A percentile compares a stretch with the other conserved stretches of the same genome.
phyloP scores from a whole-genome alignment of 2,888 invertebrate species.

The Zeuzera pyrina region DNA sequence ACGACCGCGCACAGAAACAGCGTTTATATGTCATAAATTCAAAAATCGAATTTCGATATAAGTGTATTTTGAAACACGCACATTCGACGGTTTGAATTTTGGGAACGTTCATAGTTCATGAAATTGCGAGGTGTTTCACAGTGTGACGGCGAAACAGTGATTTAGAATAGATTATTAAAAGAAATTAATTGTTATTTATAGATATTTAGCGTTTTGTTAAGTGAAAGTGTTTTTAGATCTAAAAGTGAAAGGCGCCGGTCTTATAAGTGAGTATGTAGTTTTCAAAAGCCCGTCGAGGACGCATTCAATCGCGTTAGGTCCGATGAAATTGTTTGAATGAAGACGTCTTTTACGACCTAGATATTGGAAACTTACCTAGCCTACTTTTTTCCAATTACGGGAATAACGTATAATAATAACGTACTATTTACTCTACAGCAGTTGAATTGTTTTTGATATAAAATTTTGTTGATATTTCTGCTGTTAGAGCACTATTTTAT shows the following conservation, averaged over 20 bases:
- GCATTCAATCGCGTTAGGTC: slow-evolving; percentile 28
- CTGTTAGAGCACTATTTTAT: too few relatives aligned
- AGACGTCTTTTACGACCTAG: slow-evolving; percentile 30
- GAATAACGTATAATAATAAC: too few relatives aligned
- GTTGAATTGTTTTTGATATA: too few relatives aligned
- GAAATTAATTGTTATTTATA: slow-evolving; percentile 18
- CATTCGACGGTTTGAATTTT: neutral
- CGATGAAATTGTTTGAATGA: slow-evolving; percentile 29
- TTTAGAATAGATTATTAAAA: slow-evolving; percentile 5
- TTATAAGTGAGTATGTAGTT: slow-evolving; percentile 34
- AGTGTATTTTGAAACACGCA: slow-evolving; percentile 1
- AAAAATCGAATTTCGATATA: slow-evolving; percentile 1
- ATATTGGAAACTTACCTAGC: too few relatives aligned
- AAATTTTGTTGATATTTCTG: too few relatives aligned
- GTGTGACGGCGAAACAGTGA: neutral
- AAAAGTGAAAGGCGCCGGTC: slow-evolving; percentile 59
- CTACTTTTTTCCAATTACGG: too few relatives aligned
- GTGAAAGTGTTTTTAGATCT: slow-evolving; percentile 58
- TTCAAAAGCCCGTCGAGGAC: slow-evolving; percentile 32
- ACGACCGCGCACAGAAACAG: slow-evolving; percentile 18
- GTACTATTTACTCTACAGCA: too few relatives aligned
- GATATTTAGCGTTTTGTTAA: slow-evolving; percentile 23
- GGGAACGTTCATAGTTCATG: neutral
- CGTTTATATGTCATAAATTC: neutral
- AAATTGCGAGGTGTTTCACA: neutral